phyloP scores from a whole-genome alignment of 1,140 invertebrate genomes.

The Diachasmimorpha longicaudata region DNA sequence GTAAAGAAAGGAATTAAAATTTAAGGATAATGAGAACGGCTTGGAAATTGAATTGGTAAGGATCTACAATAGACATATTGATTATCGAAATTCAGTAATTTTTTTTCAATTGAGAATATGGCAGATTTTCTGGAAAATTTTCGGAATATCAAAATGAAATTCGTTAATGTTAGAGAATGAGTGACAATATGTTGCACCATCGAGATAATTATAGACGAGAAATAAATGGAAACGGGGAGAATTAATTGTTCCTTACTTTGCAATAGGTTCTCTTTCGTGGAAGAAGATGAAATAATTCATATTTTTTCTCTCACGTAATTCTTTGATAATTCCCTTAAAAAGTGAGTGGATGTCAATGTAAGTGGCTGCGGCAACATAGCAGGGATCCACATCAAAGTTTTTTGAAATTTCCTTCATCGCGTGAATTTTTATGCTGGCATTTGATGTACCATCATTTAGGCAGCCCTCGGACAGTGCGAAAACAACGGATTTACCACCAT shows the following conservation, averaged over 20 bases:
- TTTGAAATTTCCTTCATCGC: conserved; percentile 39
- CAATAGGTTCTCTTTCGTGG: conserved; percentile 44
- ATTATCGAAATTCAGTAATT: too few relatives aligned
- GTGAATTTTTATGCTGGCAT: conserved; percentile 35
- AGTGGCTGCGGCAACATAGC: conserved; percentile 33
- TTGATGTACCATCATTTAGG: conserved; percentile 23
- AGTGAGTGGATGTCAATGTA: conserved; percentile 39
- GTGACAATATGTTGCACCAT: too few relatives aligned
- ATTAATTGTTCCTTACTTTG: conserved; percentile 35
- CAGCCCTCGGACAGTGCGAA: conserved; percentile 37
- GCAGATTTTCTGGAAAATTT: too few relatives aligned
- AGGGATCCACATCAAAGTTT: conserved; percentile 38
- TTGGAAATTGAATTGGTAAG: too few relatives aligned
- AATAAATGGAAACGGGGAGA: too few relatives aligned
- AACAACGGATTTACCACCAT: conserved; percentile 49
- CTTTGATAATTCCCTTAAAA: conserved; percentile 46
- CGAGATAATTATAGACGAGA: too few relatives aligned
- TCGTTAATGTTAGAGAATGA: too few relatives aligned
- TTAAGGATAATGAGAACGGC: too few relatives aligned
- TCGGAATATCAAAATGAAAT: too few relatives aligned
- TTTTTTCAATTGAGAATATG: too few relatives aligned
- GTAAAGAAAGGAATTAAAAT: too few relatives aligned
- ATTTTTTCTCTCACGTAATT: conserved; percentile 41
- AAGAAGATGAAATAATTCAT: conserved; percentile 38
- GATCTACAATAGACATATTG: too few relatives aligned